A percentile compares a stretch with the other conserved stretches of the same genome.
Evolutionary conservation across 1,140 invertebrate genomes (phyloP).

Genomic region (Zaprionus tsacasi): DNA sequence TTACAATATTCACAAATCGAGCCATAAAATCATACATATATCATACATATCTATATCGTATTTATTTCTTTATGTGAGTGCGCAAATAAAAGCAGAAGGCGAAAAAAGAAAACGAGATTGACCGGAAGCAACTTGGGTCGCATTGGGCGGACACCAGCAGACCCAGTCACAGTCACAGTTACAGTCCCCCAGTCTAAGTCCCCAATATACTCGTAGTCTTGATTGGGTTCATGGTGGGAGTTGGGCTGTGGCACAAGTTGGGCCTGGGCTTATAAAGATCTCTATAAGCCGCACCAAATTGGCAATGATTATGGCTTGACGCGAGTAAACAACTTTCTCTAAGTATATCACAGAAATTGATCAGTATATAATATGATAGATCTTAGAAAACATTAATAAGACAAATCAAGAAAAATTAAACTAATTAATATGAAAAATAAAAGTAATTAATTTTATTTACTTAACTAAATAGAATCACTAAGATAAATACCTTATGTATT

Average conservation of each 20-base stretch:
- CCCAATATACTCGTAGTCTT: background rate
- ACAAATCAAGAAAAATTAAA: background rate
- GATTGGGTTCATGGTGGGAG: constrained; percentile 12
- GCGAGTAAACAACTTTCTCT: constrained; percentile 31
- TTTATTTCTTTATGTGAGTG: constrained; percentile 39
- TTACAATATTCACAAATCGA: constrained; percentile 47
- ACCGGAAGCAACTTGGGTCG: constrained; percentile 66
- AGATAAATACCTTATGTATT: no score
- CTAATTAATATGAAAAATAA: no score
- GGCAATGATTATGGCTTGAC: background rate
- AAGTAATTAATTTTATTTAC: background rate
- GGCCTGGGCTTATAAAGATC: constrained; percentile 9
- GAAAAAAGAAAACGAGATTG: constrained; percentile 70
- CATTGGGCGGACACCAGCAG: constrained; percentile 56
- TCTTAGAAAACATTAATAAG: background rate
- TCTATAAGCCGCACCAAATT: constrained; percentile 16
- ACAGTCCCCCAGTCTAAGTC: constrained; percentile 21
- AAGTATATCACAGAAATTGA: background rate
- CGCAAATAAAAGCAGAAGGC: constrained; percentile 74
- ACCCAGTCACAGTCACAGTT: constrained; percentile 6
- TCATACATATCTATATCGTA: constrained; percentile 6
- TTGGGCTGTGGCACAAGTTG: constrained; percentile 24
- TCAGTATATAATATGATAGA: background rate
- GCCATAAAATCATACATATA: constrained; percentile 17
- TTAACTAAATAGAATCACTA: no score